Evolutionary conservation across 2,797 vertebrate species (phyloP).

Genomic region (Sarcoramphus papa): DNA sequence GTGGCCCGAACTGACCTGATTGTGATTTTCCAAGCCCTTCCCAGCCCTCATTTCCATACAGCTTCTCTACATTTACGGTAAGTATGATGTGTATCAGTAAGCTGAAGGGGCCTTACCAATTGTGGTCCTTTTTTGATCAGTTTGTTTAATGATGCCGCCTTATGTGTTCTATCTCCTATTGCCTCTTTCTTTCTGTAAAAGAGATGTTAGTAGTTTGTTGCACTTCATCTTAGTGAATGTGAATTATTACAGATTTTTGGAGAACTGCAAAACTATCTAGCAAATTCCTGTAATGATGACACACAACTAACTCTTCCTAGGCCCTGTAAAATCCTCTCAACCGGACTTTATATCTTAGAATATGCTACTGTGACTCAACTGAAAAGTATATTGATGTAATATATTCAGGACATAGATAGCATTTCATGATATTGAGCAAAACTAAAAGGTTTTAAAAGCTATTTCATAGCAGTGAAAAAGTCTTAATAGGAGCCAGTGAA

Average conservation of each 20-base stretch:
- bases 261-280: neutral
- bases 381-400: neutral
- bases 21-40: neutral
- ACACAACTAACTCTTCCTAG: neutral
- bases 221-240: neutral
- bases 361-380: neutral
- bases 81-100: neutral
- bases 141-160: neutral
- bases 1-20: neutral
- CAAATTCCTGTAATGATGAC: neutral
- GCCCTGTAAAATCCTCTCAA: neutral
- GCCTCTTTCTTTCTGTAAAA: neutral
- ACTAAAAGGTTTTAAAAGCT: neutral
- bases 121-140: neutral
- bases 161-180: neutral
- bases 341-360: neutral
- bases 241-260: neutral
- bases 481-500: neutral
- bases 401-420: neutral
- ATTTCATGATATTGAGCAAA: neutral
- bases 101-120: neutral
- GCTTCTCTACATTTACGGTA: accelerated
- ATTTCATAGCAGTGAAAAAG: neutral
- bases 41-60: neutral
- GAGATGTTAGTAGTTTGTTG: neutral